Base-by-base conservation (phyloP, 2,113 vertebrate genomes). In the Sinosuthora webbiana region DNA sequence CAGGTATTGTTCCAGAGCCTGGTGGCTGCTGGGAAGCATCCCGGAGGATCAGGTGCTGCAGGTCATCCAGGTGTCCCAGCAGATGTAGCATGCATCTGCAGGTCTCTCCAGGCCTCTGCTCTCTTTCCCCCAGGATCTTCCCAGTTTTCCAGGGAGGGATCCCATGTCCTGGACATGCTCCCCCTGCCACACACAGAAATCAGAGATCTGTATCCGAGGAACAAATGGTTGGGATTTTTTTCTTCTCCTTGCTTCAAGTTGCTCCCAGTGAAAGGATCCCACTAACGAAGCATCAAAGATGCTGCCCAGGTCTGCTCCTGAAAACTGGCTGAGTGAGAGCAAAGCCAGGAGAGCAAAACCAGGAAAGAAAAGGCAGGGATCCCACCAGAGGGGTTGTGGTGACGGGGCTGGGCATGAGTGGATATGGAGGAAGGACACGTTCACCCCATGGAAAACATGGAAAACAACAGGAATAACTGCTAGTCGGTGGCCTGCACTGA, bases 401-500 rank as follows among this genome's bases (percentile, higher is more conserved):
- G 33, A 3, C 0, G 0, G 47, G 23, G 44, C 53, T 41, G 75
- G 49, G 24, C 33, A 14, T 1, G 6, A 44, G 25, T 6, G 22
- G 53, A 5, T 9, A 19, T 3, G 6, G 57, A 78, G 19, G 57
- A 79, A 44, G 23, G 35, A 77, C 55, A 13, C 0, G 0, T 6
- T 35, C 77, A 42, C 37, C 39, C 25, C 57, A 28, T 28, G 73
- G 45, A 87, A 60, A 52, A 37, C 33, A 1, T 31, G 83, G 80
- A 42, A 70, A 91, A 56, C 31, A 68, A 7, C 16, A 0, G 57
- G 64, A 92, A 28, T 39, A 24, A 41, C 45, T 86, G 10, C 62
- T 88, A 53, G 10, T 53, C 71, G 27, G 13, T 57, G 60, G 74
- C 44, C 35, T n/a, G 35, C 9, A 9, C 60, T 9, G 10, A n/a